Evolutionary conservation across 2,797 vertebrate genomes (phyloP), one percentile per base, ranked within the genome.

Genomic region (Pantherophis vulpinus): DNA sequence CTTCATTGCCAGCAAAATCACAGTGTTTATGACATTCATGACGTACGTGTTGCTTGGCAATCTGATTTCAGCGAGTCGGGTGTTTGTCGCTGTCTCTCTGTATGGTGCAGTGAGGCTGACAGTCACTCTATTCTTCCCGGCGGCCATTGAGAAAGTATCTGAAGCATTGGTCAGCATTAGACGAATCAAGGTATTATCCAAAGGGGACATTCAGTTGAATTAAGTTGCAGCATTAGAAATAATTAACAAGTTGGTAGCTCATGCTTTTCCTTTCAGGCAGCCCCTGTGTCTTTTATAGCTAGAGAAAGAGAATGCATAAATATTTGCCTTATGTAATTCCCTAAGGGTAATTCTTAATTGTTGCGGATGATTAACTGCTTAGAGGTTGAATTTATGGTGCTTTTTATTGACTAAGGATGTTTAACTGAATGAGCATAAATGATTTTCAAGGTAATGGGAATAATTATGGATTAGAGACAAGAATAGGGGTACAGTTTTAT

Each of bases 41-140:
- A 97, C 98, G 0, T 99, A 99, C 0, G 98, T 99, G 0, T 97
- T 99, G 5, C 97, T 98, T 4, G 99, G 99, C 93, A 98, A 99
- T 29, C 88, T 89, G 54, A 97, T 99, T 96, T 98, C 98, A 3
- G 98, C 99, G 0, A 99, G 99, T 96, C 98, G 96, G 1, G 98
- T 99, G 89, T 99, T 99, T n/a, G 98, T 99, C 97, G 97, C 99
- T 0, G 97, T 99, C 95, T 98, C 98, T 0, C 97, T 99, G n/a
- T 99, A 99, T 0, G 97, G 98, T 2, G 98, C 99, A 0, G 98
- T 99, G 86, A 97, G 99, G 29, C 97, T 99, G 97, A 99, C 98
- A 0, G 98, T 99, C 94, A 99, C 99, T 0, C 98, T 99, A 29
- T 99, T 99, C 98, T 99, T 99, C 96, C 99, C 99, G 0, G 79